A percentile compares a stretch with the other conserved stretches of the same genome.
Evolutionary conservation across 1,140 invertebrate genomes (phyloP).

Genomic region (Elymnias hypermnestra): DNA sequence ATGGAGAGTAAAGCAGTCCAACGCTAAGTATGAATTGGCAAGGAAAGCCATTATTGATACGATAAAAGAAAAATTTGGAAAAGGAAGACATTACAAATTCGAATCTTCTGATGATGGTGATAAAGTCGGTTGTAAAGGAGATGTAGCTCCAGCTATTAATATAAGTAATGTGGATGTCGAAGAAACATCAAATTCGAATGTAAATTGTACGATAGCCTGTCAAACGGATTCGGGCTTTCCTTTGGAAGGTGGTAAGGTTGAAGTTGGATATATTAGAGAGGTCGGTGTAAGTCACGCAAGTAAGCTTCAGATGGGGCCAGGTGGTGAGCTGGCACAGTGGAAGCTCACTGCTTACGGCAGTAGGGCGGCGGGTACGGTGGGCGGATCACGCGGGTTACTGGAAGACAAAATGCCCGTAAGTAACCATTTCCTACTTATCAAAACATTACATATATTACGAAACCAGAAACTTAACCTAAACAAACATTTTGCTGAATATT

Average conservation of each 20-base stretch:
- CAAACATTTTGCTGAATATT: too few species aligned
- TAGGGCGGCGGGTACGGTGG: conserved; percentile 58
- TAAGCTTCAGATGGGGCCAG: conserved; percentile 61
- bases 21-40: conserved; percentile 47
- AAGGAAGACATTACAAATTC: conserved; percentile 22
- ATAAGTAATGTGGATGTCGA: conserved; percentile 60
- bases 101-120: conserved; percentile 25
- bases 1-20: conserved; percentile 57
- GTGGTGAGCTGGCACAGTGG: conserved; percentile 65
- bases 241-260: conserved; percentile 28
- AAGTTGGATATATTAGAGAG: conserved; percentile 20
- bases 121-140: conserved; percentile 44
- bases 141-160: conserved; percentile 39
- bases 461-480: too few species aligned
- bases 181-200: conserved; percentile 67
- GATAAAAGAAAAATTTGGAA: conserved; percentile 59
- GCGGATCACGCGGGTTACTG: conserved; percentile 46
- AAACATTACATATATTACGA: too few species aligned
- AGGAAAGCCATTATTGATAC: conserved; percentile 60
- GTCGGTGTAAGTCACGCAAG: conserved; percentile 61
- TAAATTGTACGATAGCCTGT: conserved; percentile 29
- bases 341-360: conserved; percentile 46
- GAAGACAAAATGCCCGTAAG: conserved; percentile 66
- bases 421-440: conserved; percentile 14
- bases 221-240: conserved; percentile 31